Evolutionary conservation across 2,113 vertebrate species (phyloP).

Genomic region (Nansenia antarctica): DNA sequence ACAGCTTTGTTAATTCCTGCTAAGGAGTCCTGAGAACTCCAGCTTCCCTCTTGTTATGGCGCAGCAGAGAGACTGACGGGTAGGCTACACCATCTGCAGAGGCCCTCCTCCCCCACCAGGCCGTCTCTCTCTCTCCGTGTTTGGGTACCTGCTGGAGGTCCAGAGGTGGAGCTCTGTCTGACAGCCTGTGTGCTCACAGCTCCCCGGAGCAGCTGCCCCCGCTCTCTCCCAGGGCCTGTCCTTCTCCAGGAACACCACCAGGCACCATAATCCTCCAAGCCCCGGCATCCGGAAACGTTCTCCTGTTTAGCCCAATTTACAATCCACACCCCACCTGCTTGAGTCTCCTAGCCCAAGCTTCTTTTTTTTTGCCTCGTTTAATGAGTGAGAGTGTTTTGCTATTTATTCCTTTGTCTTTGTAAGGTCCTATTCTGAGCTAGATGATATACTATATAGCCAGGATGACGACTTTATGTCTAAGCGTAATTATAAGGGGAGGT

Average conservation of each 20-base stretch:
- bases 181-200: slow-evolving; percentile 54
- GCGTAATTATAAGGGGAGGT: too few species aligned
- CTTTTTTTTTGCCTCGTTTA: neutral
- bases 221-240: slow-evolving; percentile 62
- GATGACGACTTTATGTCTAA: too few species aligned
- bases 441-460: too few species aligned
- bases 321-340: slow-evolving; percentile 65
- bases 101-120: slow-evolving; percentile 51
- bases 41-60: slow-evolving; percentile 2
- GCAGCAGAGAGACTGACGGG: slow-evolving; percentile 11
- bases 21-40: slow-evolving; percentile 28
- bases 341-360: slow-evolving; percentile 27
- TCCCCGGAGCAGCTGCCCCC: slow-evolving; percentile 67
- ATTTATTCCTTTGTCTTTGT: too few species aligned
- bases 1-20: slow-evolving; percentile 23
- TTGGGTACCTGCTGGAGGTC: slow-evolving; percentile 68
- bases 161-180: slow-evolving; percentile 71
- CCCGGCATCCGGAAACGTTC: slow-evolving; percentile 56
- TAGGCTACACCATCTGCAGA: slow-evolving; percentile 67
- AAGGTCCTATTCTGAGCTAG: too few species aligned
- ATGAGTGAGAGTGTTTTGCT: neutral
- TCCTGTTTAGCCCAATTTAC: slow-evolving; percentile 46
- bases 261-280: slow-evolving; percentile 66
- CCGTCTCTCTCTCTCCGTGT: slow-evolving; percentile 25
- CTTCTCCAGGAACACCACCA: slow-evolving; percentile 66